A percentile compares a stretch with the other conserved stretches of the same genome.
phyloP scores from a whole-genome alignment of 2,888 invertebrate genomes.

The Heliconius sara region DNA sequence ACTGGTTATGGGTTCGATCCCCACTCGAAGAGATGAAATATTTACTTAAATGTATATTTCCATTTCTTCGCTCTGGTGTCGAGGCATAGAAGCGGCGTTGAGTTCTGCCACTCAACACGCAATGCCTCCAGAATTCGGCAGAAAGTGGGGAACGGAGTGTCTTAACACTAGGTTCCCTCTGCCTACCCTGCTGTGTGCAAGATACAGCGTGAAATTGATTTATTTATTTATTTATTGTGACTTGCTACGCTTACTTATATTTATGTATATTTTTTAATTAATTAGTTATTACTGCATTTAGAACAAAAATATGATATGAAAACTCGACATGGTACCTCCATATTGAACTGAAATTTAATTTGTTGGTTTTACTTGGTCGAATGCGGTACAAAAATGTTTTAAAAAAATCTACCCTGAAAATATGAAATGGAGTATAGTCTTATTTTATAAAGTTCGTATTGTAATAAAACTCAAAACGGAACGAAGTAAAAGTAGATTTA shows the following conservation, averaged over 20 bases:
- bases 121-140: too few relatives aligned
- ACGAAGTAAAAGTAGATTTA: background rate
- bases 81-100: too few relatives aligned
- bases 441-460: background rate
- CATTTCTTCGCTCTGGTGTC: too few relatives aligned
- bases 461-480: background rate
- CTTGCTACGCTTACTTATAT: background rate
- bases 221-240: background rate
- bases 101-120: too few relatives aligned
- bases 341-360: background rate
- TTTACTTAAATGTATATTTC: too few relatives aligned
- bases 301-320: background rate
- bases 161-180: too few relatives aligned
- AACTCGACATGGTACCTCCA: background rate
- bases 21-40: too few relatives aligned
- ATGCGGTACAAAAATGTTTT: background rate
- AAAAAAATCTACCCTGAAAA: background rate
- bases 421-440: background rate
- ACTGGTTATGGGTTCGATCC: too few relatives aligned
- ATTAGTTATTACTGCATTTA: background rate
- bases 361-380: background rate
- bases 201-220: too few relatives aligned
- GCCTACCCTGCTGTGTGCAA: too few relatives aligned
- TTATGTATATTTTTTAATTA: too few relatives aligned
- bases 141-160: too few relatives aligned